A percentile compares a stretch with the other conserved stretches of the same genome.
Conservation (phyloP, 2,888 invertebrate species). For the Lithophane socia region DNA sequence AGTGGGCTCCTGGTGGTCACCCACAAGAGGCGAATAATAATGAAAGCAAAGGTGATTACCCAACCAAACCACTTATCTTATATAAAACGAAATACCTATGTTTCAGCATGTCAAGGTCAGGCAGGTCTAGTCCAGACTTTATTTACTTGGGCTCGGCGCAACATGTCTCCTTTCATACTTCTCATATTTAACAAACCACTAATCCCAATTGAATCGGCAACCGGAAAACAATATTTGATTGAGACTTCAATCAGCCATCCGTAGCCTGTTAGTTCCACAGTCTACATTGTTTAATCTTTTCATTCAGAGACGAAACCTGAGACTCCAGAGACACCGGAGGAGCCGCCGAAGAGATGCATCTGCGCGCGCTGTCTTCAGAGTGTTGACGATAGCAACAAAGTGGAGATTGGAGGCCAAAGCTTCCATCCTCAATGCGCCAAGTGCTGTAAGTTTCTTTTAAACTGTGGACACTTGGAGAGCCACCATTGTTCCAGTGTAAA, state of each 20-base stretch:
- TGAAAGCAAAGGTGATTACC: constrained; percentile 57
- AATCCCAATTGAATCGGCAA: not conserved
- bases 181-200: not conserved
- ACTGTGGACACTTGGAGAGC: too few species aligned
- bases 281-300: not conserved
- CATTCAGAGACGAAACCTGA: constrained; percentile 43
- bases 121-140: too few species aligned
- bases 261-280: too few species aligned
- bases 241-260: not conserved
- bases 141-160: not conserved
- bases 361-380: constrained; percentile 84
- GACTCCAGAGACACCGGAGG: constrained; percentile 5
- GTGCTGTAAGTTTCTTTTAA: constrained; percentile 80
- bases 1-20: constrained; percentile 79
- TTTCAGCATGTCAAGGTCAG: too few species aligned
- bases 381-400: constrained; percentile 76
- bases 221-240: not conserved
- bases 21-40: constrained; percentile 59
- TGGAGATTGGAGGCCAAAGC: constrained; percentile 81
- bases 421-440: constrained; percentile 84
- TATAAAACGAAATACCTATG: too few species aligned
- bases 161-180: not conserved
- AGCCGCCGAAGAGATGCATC: constrained; percentile 73
- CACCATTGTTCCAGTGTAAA: not conserved
- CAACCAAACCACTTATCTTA: not conserved